phyloP scores from a whole-genome alignment of 2,888 invertebrate species.

The Frankliniella intonsa region DNA sequence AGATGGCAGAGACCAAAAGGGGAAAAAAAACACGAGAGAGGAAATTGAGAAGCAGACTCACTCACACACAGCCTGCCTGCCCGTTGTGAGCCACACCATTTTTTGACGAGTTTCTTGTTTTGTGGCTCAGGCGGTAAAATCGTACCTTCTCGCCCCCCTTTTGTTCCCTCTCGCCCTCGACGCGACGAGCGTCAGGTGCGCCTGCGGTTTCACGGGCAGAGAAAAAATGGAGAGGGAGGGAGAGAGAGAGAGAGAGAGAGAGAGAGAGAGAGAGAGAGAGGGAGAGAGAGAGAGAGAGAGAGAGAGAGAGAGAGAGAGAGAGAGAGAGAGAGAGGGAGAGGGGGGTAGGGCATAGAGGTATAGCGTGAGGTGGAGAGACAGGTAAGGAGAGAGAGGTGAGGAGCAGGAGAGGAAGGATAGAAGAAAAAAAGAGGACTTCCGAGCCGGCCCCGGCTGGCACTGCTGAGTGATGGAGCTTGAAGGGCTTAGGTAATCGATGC shows the following conservation, averaged over 20 bases:
- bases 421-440: not conserved
- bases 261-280: not conserved
- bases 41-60: not conserved
- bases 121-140: not conserved
- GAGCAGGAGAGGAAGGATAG: not conserved
- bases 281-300: not conserved
- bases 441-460: not conserved
- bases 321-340: not conserved
- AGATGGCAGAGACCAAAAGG: too few relatives aligned
- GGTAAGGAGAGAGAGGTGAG: not conserved
- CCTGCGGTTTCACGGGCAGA: constrained; percentile 4
- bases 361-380: not conserved
- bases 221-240: not conserved
- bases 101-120: constrained; percentile 10
- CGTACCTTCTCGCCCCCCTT: not conserved
- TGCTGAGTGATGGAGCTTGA: constrained; percentile 10
- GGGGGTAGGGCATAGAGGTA: not conserved
- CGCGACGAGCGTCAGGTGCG: constrained; percentile 18
- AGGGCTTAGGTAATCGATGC: constrained; percentile 11
- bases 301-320: not conserved
- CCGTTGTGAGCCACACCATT: not conserved
- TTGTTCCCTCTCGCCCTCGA: not conserved
- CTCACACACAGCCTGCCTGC: not conserved
- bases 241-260: not conserved
- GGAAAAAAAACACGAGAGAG: not conserved